These are phyloP conservation scores for Clivina fossor DNA, from an alignment of 2,888 invertebrate species.

Conservation along the genomic window DNA sequence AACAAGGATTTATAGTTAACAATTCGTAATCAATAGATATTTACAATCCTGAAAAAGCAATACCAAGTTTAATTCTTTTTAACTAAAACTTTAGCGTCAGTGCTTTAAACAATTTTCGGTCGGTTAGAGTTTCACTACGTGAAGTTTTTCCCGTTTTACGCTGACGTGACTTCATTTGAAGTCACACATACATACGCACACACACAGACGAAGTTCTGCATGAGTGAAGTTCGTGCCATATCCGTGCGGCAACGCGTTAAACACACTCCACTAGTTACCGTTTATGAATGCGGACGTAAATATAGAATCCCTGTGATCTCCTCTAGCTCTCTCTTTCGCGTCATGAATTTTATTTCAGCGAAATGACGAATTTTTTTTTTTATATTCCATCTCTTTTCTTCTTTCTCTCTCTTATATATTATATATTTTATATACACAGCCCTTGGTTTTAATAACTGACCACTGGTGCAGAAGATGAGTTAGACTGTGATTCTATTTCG, in stretches of 20 bases:
- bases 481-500: constrained; percentile 20
- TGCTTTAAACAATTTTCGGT: too few species aligned
- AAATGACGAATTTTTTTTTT: too few species aligned
- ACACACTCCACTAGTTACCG: constrained; percentile 24
- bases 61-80: too few species aligned
- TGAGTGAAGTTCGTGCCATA: constrained; percentile 7
- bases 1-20: too few species aligned
- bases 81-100: too few species aligned
- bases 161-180: constrained; percentile 11
- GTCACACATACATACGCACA: too few species aligned
- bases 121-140: too few species aligned
- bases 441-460: constrained; percentile 31
- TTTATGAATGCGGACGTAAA: constrained; percentile 24
- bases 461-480: constrained; percentile 25
- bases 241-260: constrained; percentile 11
- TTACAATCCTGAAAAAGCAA: too few species aligned
- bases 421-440: constrained; percentile 26
- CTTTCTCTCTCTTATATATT: too few species aligned
- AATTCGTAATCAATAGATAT: too few species aligned
- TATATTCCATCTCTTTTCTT: too few species aligned
- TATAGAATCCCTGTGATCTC: constrained; percentile 6
- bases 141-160: too few species aligned
- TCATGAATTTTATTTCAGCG: constrained; percentile 23
- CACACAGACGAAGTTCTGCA: constrained; percentile 5
- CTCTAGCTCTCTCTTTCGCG: constrained; percentile 2